Evolutionary conservation across 2,113 vertebrate genomes (phyloP).

Genomic region (Mesitornis unicolor): DNA sequence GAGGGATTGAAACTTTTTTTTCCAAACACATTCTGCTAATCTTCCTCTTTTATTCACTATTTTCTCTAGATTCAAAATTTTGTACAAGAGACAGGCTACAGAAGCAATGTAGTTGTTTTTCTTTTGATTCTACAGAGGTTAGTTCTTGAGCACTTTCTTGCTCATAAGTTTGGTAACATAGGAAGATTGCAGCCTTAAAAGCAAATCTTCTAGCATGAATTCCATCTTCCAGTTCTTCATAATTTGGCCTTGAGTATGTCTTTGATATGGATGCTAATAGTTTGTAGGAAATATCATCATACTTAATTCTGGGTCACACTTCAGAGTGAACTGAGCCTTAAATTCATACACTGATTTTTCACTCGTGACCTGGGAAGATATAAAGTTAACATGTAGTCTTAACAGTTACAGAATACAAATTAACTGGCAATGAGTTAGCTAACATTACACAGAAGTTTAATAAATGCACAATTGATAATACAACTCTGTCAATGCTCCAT

Average conservation of each 20-base stretch:
- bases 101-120: background rate
- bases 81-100: background rate
- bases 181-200: background rate
- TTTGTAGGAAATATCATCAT: background rate
- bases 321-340: background rate
- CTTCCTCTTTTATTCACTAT: background rate
- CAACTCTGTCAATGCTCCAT: background rate
- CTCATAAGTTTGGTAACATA: background rate
- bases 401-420: background rate
- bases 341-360: background rate
- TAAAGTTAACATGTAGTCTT: background rate
- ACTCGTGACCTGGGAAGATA: background rate
- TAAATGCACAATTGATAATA: background rate
- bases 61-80: background rate
- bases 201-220: background rate
- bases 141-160: background rate
- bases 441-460: background rate
- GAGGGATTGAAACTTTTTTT: background rate
- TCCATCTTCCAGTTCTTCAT: background rate
- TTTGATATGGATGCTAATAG: background rate
- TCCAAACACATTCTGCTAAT: background rate
- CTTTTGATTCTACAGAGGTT: background rate
- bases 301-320: background rate
- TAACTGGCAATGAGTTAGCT: background rate
- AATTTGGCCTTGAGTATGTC: background rate